phyloP scores from a whole-genome alignment of 1,140 invertebrate species.

The Frieseomelitta varia region DNA sequence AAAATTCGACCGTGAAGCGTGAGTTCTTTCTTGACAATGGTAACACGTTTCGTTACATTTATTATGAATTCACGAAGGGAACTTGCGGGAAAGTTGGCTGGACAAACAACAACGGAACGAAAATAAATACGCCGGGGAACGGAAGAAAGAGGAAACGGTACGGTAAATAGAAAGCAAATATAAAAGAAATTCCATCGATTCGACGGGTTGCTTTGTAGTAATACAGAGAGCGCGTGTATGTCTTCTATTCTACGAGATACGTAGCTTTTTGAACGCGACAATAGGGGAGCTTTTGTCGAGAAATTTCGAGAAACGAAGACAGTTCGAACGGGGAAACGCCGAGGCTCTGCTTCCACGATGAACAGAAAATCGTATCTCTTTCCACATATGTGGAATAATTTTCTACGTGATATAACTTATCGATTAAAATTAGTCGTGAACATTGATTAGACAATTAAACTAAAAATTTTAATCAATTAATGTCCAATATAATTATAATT shows the following conservation, averaged over 20 bases:
- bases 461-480: too few relatives aligned
- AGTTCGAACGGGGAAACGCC: neutral
- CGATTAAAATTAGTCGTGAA: too few relatives aligned
- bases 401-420: too few relatives aligned
- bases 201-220: neutral
- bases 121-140: neutral
- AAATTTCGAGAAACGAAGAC: constrained; percentile 6
- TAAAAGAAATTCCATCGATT: constrained; percentile 26
- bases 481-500: too few relatives aligned
- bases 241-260: neutral
- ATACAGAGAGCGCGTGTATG: neutral
- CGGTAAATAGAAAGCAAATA: constrained; percentile 41
- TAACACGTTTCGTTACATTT: neutral
- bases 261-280: neutral
- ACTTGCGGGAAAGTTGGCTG: neutral
- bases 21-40: neutral
- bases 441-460: too few relatives aligned
- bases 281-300: neutral
- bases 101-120: neutral
- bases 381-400: too few relatives aligned
- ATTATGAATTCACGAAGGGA: neutral
- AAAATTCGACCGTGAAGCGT: neutral
- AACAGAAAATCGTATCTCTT: neutral
- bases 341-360: neutral
- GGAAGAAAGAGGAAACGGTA: constrained; percentile 4